Evolutionary conservation across 2,113 vertebrate species (phyloP).

Genomic region (Sapayoa aenigma): DNA sequence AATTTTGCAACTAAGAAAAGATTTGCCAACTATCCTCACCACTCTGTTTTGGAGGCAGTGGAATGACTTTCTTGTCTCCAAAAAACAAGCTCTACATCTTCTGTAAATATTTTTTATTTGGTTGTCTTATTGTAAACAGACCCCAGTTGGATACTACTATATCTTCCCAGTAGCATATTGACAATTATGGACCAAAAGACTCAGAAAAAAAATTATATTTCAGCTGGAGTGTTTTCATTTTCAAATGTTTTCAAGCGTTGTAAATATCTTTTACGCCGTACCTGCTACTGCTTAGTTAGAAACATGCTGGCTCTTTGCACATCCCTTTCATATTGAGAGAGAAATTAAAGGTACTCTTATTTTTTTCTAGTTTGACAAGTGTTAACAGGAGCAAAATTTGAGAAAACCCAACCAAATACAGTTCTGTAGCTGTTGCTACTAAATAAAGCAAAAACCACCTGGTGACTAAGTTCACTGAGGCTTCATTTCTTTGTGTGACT

Average conservation of each 20-base stretch:
- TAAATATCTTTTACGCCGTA: slow-evolving; percentile 36
- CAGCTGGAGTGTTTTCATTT: slow-evolving; percentile 32
- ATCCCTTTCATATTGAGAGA: slow-evolving; percentile 36
- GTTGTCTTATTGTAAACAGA: slow-evolving; percentile 48
- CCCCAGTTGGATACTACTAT: not conserved
- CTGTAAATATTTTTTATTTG: slow-evolving; percentile 60
- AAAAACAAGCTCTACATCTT: slow-evolving; percentile 60
- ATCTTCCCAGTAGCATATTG: slow-evolving; percentile 26
- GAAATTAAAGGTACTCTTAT: slow-evolving; percentile 53
- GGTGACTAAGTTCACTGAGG: slow-evolving; percentile 40
- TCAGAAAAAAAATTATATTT: slow-evolving; percentile 54
- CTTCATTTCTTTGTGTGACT: slow-evolving; percentile 12
- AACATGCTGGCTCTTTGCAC: slow-evolving; percentile 46
- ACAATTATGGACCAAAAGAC: slow-evolving; percentile 41
- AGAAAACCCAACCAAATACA: slow-evolving; percentile 52
- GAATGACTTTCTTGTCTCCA: slow-evolving; percentile 40
- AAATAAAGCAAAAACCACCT: slow-evolving; percentile 49
- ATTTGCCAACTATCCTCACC: slow-evolving; percentile 57
- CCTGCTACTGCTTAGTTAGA: slow-evolving; percentile 45
- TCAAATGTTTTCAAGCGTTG: slow-evolving; percentile 14
- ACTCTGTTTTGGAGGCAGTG: slow-evolving; percentile 31
- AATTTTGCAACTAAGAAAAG: slow-evolving; percentile 69
- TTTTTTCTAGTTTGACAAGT: slow-evolving; percentile 60
- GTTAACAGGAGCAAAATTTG: slow-evolving; percentile 60
- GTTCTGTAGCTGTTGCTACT: slow-evolving; percentile 44